A percentile compares a stretch with the other conserved stretches of the same genome.
Conservation (phyloP, 2,888 invertebrate species). For the Drosophila testacea region DNA sequence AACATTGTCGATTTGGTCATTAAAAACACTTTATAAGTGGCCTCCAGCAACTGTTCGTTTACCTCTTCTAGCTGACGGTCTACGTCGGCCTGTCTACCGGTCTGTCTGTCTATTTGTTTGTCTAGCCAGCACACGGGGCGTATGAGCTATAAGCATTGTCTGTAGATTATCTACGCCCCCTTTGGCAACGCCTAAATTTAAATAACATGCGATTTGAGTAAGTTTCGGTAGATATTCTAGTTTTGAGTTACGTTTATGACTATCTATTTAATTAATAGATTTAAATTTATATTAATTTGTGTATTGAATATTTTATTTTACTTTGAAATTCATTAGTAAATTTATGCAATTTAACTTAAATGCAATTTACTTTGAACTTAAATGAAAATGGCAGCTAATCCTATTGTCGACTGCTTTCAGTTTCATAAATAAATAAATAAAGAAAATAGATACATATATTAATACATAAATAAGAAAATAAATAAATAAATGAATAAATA, state of each 20-base stretch:
- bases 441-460: too few relatives aligned
- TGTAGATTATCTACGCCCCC: slow-evolving; percentile 73
- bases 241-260: slow-evolving; percentile 3
- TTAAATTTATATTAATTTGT: slow-evolving; percentile 1
- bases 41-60: slow-evolving; percentile 19
- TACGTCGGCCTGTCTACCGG: slow-evolving; percentile 4
- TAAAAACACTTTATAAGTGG: slow-evolving; percentile 59
- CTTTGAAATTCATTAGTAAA: too few relatives aligned
- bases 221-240: neutral
- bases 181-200: slow-evolving; percentile 33
- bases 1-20: slow-evolving; percentile 51
- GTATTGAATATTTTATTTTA: neutral
- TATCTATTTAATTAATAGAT: neutral
- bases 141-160: slow-evolving; percentile 42
- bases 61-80: slow-evolving; percentile 8
- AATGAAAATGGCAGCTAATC: too few relatives aligned
- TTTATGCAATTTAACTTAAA: too few relatives aligned
- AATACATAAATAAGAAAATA: too few relatives aligned
- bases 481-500: too few relatives aligned
- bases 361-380: too few relatives aligned
- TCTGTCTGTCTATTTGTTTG: slow-evolving; percentile 21
- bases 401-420: too few relatives aligned
- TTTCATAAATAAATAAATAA: too few relatives aligned
- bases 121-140: slow-evolving; percentile 51
- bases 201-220: slow-evolving; percentile 5